Evolutionary conservation across 2,113 vertebrate genomes (phyloP).

Genomic region (Beaufortia kweichowensis): DNA sequence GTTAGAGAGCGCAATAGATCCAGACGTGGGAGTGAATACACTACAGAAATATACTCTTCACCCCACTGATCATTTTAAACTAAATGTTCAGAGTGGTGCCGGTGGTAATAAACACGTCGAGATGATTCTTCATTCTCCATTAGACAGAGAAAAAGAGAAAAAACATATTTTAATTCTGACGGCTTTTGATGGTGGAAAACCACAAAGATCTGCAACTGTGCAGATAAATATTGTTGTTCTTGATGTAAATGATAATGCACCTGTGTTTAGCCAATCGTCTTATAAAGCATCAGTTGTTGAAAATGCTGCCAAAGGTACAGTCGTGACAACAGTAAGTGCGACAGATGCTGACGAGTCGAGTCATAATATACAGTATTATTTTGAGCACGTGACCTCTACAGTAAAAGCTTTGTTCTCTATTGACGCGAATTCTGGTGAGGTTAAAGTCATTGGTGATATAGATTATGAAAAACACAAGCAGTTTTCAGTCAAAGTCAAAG

Average conservation of each 20-base stretch:
- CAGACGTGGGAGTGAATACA: constrained; percentile 71
- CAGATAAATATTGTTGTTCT: constrained; percentile 70
- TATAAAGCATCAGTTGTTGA: constrained; percentile 66
- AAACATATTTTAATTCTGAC: constrained; percentile 66
- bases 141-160: constrained; percentile 66
- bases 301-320: constrained; percentile 59
- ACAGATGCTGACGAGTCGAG: constrained; percentile 69
- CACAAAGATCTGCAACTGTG: constrained; percentile 67
- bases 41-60: constrained; percentile 70
- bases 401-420: constrained; percentile 65
- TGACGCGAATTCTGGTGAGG: constrained; percentile 71
- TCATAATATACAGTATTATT: constrained; percentile 63
- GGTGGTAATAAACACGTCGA: constrained; percentile 67
- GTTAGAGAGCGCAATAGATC: constrained; percentile 68
- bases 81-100: constrained; percentile 58
- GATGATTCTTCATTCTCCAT: constrained; percentile 65
- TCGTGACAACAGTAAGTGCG: constrained; percentile 63
- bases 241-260: constrained; percentile 75
- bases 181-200: constrained; percentile 74
- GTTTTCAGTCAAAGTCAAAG: constrained; percentile 73
- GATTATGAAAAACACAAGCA: constrained; percentile 79
- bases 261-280: constrained; percentile 64
- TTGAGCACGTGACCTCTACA: constrained; percentile 58
- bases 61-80: constrained; percentile 66
- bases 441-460: constrained; percentile 66